Evolutionary conservation across 2,797 vertebrate genomes (phyloP), one percentile per base, ranked within the genome.

Genomic region (Tenualosa thibaudeaui): DNA sequence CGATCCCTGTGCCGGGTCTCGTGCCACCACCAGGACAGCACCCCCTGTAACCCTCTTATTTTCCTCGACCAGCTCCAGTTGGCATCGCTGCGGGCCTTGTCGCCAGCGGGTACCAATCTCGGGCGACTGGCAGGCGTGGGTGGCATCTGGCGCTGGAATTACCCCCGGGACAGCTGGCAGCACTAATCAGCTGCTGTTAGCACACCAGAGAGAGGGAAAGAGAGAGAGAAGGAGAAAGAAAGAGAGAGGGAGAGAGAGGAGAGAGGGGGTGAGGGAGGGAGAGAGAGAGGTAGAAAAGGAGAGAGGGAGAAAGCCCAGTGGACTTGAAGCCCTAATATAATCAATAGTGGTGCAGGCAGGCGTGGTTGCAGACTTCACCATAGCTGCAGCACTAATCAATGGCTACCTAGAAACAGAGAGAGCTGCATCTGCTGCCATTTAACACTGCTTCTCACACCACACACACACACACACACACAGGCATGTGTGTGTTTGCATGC

Each of bases 271-370:
- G 62, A 22, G 8, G 26, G 62, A 22, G 26, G 26, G 62, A 65
- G 62, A 31, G 19, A 22, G 62, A 9, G n/a, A n/a, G 60, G 58
- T 8, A 17, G 22, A 17, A 60, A 17, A 60, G 12, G 17, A 15
- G 15, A 5, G 50, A 71, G 81, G 17, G 31, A 40, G 68, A 75
- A 75, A 75, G 15, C 68, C 68, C 37, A 13, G 65, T 75, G 81
- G 68, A 75, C 3, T 15, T 75, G 68, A 40, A 75, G 84, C 84
- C 82, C 89, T 88, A 89, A 90, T 91, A 89, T 88, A 90, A 91
- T 90, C 89, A 89, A 86, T 89, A 83, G 84, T 87, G 82, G 84
- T 84, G 83, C 68, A 84, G 85, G 78, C 84, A 85, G 54, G 81
- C 81, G 78, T n/a, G 46, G 85, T 82, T 86, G 81, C 82, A 85